Evolutionary conservation across 2,797 vertebrate species (phyloP).

Genomic region (Oreochromis grahami): DNA sequence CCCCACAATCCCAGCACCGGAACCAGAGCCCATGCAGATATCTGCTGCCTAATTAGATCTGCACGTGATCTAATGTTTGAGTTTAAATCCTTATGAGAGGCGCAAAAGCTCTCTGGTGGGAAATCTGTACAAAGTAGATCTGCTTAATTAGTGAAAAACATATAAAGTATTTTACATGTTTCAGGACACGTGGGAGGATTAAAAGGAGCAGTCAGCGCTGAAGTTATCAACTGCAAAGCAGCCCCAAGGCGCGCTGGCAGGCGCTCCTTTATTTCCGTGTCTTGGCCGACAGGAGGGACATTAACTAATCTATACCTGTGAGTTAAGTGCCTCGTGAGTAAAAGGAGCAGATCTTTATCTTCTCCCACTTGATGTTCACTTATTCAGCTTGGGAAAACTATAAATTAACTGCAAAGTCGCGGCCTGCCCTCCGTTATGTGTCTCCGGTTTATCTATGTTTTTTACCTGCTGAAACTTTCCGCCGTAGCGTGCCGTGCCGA

Average conservation of each 20-base stretch:
- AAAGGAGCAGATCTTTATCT: slow-evolving; percentile 44
- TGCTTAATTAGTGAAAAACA: slow-evolving; percentile 26
- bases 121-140: slow-evolving; percentile 28
- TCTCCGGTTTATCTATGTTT: slow-evolving; percentile 50
- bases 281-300: slow-evolving; percentile 7
- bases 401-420: slow-evolving; percentile 55
- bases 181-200: background rate
- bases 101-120: slow-evolving; percentile 5
- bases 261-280: background rate
- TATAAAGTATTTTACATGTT: slow-evolving; percentile 3
- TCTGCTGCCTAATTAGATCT: slow-evolving; percentile 33
- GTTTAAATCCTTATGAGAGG: slow-evolving; percentile 30
- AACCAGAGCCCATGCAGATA: background rate
- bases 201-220: slow-evolving; percentile 1
- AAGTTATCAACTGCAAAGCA: slow-evolving; percentile 33
- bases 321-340: slow-evolving; percentile 47
- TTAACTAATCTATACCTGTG: slow-evolving; percentile 47
- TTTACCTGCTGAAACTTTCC: slow-evolving; percentile 27
- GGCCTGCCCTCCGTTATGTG: slow-evolving; percentile 33
- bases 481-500: slow-evolving; percentile 2
- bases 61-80: slow-evolving; percentile 18
- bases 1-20: background rate
- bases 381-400: slow-evolving; percentile 43
- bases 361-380: slow-evolving; percentile 42
- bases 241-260: background rate